phyloP scores from a whole-genome alignment of 2,113 vertebrate genomes.

The Pseudorhombus dupliciocellatus region DNA sequence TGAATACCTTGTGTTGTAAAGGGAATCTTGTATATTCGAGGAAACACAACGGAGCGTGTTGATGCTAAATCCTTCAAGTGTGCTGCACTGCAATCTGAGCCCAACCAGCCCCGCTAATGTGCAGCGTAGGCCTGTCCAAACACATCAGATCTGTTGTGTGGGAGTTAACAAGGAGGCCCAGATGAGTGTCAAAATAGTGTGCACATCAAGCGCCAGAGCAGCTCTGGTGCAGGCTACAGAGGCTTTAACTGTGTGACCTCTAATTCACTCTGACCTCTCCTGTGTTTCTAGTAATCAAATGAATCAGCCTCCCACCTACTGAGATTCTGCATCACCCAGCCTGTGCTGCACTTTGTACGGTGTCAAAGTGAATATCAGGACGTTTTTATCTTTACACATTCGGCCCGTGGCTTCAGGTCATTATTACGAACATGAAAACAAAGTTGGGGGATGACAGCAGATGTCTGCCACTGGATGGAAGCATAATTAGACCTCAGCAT shows the following conservation, averaged over 20 bases:
- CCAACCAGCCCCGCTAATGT: conserved; percentile 54
- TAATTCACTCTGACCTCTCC: conserved; percentile 52
- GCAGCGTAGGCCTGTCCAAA: conserved; percentile 70
- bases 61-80: conserved; percentile 56
- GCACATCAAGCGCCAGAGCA: conserved; percentile 54
- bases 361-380: conserved; percentile 8
- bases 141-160: conserved; percentile 72
- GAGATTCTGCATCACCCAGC: conserved; percentile 9
- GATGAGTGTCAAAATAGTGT: conserved; percentile 77
- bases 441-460: not conserved
- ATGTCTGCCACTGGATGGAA: not conserved
- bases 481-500: not conserved
- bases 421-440: not conserved
- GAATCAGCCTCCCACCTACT: conserved; percentile 10
- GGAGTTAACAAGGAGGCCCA: conserved; percentile 73
- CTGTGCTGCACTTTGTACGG: conserved; percentile 15
- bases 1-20: not conserved
- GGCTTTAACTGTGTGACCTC: conserved; percentile 50
- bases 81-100: conserved; percentile 50
- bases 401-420: not conserved
- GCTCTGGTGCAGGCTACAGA: conserved; percentile 40
- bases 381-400: not conserved
- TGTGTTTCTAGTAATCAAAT: conserved; percentile 61
- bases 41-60: conserved; percentile 41
- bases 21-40: conserved; percentile 7